Evolutionary conservation across 2,113 vertebrate species (phyloP).

Genomic region (Oryzias celebensis): DNA sequence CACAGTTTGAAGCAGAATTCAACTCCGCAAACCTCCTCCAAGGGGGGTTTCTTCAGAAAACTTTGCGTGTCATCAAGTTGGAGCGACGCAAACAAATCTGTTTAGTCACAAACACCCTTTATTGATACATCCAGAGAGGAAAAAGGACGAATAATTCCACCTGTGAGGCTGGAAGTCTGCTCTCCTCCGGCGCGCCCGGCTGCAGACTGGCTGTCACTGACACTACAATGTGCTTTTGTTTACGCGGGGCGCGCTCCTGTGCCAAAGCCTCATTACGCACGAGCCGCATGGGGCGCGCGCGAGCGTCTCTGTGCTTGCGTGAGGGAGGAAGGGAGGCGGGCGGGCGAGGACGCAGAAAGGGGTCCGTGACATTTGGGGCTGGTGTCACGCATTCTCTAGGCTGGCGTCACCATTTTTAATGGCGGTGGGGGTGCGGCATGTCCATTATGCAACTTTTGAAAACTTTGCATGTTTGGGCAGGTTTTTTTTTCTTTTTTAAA

Average conservation of each 20-base stretch:
- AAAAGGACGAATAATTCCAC: constrained; percentile 20
- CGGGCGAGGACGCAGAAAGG: constrained; percentile 14
- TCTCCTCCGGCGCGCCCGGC: constrained; percentile 26
- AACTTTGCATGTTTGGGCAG: too few relatives aligned
- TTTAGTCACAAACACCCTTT: too few relatives aligned
- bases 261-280: constrained; percentile 63
- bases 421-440: not conserved
- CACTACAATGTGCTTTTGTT: constrained; percentile 79
- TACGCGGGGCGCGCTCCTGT: constrained; percentile 56
- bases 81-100: too few relatives aligned
- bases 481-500: too few relatives aligned
- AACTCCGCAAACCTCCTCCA: too few relatives aligned
- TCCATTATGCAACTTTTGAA: too few relatives aligned
- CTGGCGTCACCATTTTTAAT: not conserved
- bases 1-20: too few relatives aligned
- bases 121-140: constrained; percentile 1
- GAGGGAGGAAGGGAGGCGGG: not conserved
- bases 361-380: constrained; percentile 16
- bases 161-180: not conserved
- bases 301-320: not conserved
- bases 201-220: constrained; percentile 41
- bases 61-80: too few relatives aligned
- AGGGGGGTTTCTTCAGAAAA: too few relatives aligned
- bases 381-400: constrained; percentile 5
- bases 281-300: constrained; percentile 6